Conservation (phyloP, 1,140 invertebrate genomes). For the Neotoxoptera formosana region DNA sequence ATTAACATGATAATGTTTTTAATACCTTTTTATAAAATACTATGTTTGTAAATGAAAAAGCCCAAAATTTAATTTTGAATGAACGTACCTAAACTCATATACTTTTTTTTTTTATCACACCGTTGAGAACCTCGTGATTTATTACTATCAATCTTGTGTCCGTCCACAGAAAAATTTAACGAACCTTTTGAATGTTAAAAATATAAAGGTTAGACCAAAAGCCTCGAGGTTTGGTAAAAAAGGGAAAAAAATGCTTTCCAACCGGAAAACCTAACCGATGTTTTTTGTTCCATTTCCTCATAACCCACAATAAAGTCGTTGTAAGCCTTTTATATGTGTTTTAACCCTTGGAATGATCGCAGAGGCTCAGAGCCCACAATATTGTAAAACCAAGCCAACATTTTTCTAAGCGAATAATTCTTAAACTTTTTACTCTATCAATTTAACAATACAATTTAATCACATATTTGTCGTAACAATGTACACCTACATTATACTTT, state of each 20-base stretch:
- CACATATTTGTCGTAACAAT: not conserved
- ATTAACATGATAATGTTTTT: not conserved
- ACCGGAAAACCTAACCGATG: not conserved
- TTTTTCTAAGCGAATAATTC: not conserved
- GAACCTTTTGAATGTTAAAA: not conserved
- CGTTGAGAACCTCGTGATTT: not conserved
- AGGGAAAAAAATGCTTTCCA: not conserved
- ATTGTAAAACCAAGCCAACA: not conserved
- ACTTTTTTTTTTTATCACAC: not conserved
- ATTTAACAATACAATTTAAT: not conserved
- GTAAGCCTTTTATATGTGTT: conserved; percentile 3
- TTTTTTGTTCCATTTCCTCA: not conserved
- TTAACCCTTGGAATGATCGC: not conserved
- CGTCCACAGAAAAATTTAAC: not conserved
- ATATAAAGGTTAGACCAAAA: not conserved
- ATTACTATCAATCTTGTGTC: conserved; percentile 16
- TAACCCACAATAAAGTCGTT: not conserved
- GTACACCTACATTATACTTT: not conserved
- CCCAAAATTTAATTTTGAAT: not conserved
- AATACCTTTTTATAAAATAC: not conserved
- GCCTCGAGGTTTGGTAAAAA: not conserved
- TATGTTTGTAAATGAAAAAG: not conserved
- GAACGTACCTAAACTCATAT: not conserved
- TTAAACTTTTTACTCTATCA: not conserved
- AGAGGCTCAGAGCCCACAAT: not conserved